Percentiles rank a stretch among this genome's conserved stretches.
phyloP scores from a whole-genome alignment of 2,888 invertebrate species.

The Lordiphosa fenestrarum region DNA sequence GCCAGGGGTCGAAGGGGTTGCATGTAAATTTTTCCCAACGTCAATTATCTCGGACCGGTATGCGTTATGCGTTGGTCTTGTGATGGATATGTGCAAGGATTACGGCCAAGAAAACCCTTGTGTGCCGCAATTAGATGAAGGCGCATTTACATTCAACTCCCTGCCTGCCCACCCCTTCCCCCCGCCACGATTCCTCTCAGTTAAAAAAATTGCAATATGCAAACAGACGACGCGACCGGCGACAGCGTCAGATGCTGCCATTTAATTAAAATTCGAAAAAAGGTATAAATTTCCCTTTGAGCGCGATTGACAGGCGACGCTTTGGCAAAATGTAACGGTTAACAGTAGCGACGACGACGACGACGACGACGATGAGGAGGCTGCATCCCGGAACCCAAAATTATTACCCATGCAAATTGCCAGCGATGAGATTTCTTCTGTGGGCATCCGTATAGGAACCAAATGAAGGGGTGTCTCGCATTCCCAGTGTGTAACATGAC shows the following conservation, averaged over 20 bases:
- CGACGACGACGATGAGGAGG: neutral
- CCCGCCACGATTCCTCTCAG: constrained; percentile 4
- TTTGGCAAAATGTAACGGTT: constrained; percentile 40
- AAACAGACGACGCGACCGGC: constrained; percentile 40
- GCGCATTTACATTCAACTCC: constrained; percentile 51
- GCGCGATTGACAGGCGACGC: constrained; percentile 68
- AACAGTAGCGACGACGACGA: constrained; percentile 20
- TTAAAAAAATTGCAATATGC: constrained; percentile 66
- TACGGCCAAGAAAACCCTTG: constrained; percentile 46
- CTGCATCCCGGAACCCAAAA: constrained; percentile 37
- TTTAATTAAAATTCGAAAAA: constrained; percentile 70
- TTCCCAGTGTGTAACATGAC: too few relatives aligned
- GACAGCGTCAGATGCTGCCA: constrained; percentile 51
- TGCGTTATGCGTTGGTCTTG: neutral
- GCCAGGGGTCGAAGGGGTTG: constrained; percentile 13
- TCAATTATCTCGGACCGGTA: constrained; percentile 60
- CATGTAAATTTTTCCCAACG: constrained; percentile 61
- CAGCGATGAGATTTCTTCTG: constrained; percentile 14
- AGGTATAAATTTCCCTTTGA: constrained; percentile 72
- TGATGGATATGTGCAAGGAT: constrained; percentile 61
- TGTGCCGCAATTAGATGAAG: constrained; percentile 70
- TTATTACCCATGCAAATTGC: constrained; percentile 74
- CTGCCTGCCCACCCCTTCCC: neutral
- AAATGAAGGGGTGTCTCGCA: too few relatives aligned
- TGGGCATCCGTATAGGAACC: too few relatives aligned